Evolutionary conservation across 64 coral and sea anemone genomes (phyloP).

Genomic region (Porites australiensis): DNA sequence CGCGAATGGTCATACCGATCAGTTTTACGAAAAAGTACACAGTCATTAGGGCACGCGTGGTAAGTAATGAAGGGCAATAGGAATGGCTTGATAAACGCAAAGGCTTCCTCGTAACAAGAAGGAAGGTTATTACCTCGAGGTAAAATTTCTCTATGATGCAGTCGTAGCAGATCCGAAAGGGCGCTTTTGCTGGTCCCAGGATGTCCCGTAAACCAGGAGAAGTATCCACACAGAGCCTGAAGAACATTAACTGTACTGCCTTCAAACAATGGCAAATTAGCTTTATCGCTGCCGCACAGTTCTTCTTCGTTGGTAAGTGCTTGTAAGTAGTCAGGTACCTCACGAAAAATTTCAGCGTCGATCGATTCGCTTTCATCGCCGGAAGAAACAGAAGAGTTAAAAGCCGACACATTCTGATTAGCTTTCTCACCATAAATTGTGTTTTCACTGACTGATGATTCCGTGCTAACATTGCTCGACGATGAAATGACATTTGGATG

Average conservation of each 20-base stretch:
- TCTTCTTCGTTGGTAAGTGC: too few species aligned
- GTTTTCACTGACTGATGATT: too few species aligned
- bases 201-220: conserved; percentile 62
- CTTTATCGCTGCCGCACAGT: too few species aligned
- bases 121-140: conserved; percentile 53
- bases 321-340: too few species aligned
- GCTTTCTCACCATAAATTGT: too few species aligned
- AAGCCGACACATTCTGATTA: too few species aligned
- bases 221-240: background rate
- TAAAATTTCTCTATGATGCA: background rate
- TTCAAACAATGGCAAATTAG: background rate
- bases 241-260: background rate
- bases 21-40: conserved; percentile 40
- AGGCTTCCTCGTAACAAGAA: conserved; percentile 51
- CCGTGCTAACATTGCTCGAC: too few species aligned
- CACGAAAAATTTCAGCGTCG: too few species aligned
- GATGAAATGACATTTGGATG: too few species aligned
- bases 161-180: conserved; percentile 15
- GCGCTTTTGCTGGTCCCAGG: conserved; percentile 54
- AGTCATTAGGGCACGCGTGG: conserved; percentile 74
- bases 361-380: too few species aligned
- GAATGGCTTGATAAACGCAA: conserved; percentile 36
- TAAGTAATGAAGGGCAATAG: conserved; percentile 35
- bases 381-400: too few species aligned
- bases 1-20: background rate